phyloP scores from a whole-genome alignment of 2,888 invertebrate species.

The Dicycla oo region DNA sequence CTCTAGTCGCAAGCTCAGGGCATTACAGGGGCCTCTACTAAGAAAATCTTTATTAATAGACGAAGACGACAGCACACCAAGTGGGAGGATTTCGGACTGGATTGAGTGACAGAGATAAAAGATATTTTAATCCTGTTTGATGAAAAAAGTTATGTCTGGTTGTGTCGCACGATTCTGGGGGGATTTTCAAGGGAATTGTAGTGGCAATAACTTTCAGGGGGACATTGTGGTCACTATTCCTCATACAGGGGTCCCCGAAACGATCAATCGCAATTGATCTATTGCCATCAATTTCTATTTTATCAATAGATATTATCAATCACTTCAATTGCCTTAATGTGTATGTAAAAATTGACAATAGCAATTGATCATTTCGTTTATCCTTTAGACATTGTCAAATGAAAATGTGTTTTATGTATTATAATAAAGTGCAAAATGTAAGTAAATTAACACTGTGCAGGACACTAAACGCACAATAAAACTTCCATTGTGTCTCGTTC shows the following conservation, averaged over 20 bases:
- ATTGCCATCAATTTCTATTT: too few species aligned
- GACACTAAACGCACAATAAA: too few species aligned
- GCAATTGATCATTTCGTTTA: too few species aligned
- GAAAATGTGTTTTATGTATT: background rate
- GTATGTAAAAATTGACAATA: too few species aligned
- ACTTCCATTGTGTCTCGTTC: too few species aligned
- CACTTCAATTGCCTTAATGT: too few species aligned
- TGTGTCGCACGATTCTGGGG: constrained; percentile 13
- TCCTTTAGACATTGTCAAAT: background rate
- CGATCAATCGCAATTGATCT: too few species aligned
- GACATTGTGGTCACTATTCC: background rate
- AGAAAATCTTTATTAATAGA: constrained; percentile 89
- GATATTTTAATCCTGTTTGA: constrained; percentile 70
- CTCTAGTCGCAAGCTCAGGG: constrained; percentile 52
- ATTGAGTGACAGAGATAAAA: constrained; percentile 78
- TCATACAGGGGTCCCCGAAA: too few species aligned
- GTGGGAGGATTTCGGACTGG: constrained; percentile 61
- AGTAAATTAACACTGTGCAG: too few species aligned
- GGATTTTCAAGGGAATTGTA: background rate
- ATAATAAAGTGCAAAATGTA: too few species aligned
- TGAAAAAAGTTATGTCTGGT: constrained; percentile 55
- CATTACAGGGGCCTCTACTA: constrained; percentile 75
- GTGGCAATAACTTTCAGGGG: background rate
- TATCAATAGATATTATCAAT: too few species aligned
- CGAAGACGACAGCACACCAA: constrained; percentile 61